Percentiles rank a stretch among this genome's conserved stretches.
phyloP scores from a whole-genome alignment of 2,113 vertebrate genomes.

The Larimichthys polyactis region DNA sequence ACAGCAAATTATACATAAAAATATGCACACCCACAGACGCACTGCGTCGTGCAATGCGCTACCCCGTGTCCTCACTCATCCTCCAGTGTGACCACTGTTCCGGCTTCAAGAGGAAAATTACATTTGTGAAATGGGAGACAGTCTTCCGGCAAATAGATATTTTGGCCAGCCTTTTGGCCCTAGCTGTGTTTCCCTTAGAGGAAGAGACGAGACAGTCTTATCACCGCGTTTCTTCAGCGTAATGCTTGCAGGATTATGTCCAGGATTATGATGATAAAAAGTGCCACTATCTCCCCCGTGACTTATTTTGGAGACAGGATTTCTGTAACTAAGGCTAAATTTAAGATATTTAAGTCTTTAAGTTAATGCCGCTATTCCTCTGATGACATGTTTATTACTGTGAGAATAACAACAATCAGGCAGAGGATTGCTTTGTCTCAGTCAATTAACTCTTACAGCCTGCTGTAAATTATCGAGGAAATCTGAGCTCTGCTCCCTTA shows the following conservation, averaged over 20 bases:
- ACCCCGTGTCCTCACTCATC: not conserved
- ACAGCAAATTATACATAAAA: not conserved
- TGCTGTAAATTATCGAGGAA: slow-evolving; percentile 18
- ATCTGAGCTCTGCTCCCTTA: slow-evolving; percentile 8
- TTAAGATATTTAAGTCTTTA: slow-evolving; percentile 9
- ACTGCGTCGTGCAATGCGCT: not conserved
- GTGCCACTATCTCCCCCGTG: not conserved
- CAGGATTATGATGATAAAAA: slow-evolving; percentile 39
- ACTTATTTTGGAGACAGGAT: slow-evolving; percentile 9
- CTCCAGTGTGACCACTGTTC: slow-evolving; percentile 11
- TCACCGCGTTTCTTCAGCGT: slow-evolving; percentile 25
- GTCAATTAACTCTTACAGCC: slow-evolving; percentile 10
- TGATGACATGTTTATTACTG: slow-evolving; percentile 21
- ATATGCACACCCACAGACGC: not conserved
- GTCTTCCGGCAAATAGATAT: slow-evolving; percentile 17
- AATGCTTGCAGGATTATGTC: slow-evolving; percentile 23
- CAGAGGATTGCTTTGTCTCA: slow-evolving; percentile 7
- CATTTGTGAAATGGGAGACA: slow-evolving; percentile 42
- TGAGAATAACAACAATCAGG: slow-evolving; percentile 21
- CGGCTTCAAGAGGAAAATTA: slow-evolving; percentile 36
- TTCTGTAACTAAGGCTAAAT: slow-evolving; percentile 17
- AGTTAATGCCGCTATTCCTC: slow-evolving; percentile 14
- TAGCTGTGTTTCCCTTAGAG: slow-evolving; percentile 21
- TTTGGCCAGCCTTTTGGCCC: slow-evolving; percentile 19
- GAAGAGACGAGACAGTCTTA: slow-evolving; percentile 38